These are phyloP conservation scores for Cacatua alba DNA, from an alignment of 2,113 vertebrate species.

Conservation along the genomic window DNA sequence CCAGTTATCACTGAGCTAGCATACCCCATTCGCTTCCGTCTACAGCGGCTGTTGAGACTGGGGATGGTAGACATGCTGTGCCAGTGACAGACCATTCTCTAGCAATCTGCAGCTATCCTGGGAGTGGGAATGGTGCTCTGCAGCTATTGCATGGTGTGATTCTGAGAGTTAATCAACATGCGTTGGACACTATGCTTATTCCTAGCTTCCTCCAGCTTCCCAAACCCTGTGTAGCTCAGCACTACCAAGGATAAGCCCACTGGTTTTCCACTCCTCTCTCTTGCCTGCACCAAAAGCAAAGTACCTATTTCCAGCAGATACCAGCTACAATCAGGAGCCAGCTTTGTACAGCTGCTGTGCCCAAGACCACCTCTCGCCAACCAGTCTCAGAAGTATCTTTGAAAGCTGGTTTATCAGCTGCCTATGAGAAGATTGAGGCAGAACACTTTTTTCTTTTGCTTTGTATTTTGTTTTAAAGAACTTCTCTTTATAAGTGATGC, in stretches of 20 bases:
- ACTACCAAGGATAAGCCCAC: background rate
- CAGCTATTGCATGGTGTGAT: background rate
- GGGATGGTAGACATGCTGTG: background rate
- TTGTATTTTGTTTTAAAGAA: conserved; percentile 9
- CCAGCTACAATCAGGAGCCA: background rate
- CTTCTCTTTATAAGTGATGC: background rate
- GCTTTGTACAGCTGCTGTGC: background rate
- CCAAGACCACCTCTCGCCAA: background rate
- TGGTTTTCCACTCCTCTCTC: background rate
- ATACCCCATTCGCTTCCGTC: background rate
- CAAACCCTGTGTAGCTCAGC: background rate
- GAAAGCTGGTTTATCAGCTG: background rate
- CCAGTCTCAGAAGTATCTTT: conserved; percentile 21
- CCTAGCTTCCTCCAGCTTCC: background rate
- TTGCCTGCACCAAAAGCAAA: background rate
- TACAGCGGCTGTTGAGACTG: background rate
- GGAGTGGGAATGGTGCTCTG: background rate
- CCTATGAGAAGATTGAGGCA: background rate
- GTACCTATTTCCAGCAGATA: background rate
- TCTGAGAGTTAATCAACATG: background rate
- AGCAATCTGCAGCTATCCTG: background rate
- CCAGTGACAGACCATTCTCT: background rate
- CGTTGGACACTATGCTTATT: background rate
- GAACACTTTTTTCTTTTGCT: background rate
- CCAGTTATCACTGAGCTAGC: background rate